A percentile compares a stretch with the other conserved stretches of the same genome.
phyloP scores from a whole-genome alignment of 2,888 invertebrate genomes.

The Scelioninae gen. 1 region DNA sequence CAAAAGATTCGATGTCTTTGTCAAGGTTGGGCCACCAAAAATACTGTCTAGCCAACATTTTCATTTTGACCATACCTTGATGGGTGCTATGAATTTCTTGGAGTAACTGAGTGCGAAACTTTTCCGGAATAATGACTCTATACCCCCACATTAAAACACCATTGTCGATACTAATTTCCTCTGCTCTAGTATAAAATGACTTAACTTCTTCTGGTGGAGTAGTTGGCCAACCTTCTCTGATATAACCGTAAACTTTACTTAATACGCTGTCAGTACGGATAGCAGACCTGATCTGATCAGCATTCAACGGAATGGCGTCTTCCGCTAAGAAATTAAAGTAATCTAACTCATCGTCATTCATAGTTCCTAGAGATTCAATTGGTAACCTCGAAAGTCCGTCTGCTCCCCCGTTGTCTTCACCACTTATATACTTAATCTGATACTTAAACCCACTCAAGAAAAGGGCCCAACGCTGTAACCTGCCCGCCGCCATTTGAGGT shows the following conservation, averaged over 20 bases:
- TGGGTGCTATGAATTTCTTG: slow-evolving; percentile 73
- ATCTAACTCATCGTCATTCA: slow-evolving; percentile 1
- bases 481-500: slow-evolving; percentile 49
- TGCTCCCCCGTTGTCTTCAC: slow-evolving; percentile 46
- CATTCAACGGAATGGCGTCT: slow-evolving; percentile 36
- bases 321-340: slow-evolving; percentile 63
- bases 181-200: neutral
- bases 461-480: slow-evolving; percentile 52
- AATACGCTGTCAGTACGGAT: slow-evolving; percentile 43
- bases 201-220: slow-evolving; percentile 19
- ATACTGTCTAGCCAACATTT: slow-evolving; percentile 72
- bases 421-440: slow-evolving; percentile 48
- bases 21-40: slow-evolving; percentile 75
- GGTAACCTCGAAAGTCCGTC: slow-evolving; percentile 61
- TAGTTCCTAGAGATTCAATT: neutral
- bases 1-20: slow-evolving; percentile 58
- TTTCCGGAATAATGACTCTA: slow-evolving; percentile 73
- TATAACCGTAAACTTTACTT: slow-evolving; percentile 54
- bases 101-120: slow-evolving; percentile 62
- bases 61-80: slow-evolving; percentile 74
- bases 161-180: slow-evolving; percentile 47
- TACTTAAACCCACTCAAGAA: slow-evolving; percentile 53
- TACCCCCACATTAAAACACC: slow-evolving; percentile 73
- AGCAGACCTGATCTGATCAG: slow-evolving; percentile 24
- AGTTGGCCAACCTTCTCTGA: slow-evolving; percentile 53